Conservation (phyloP, 92 coral and sea anemone species). For the Montipora capitata region DNA sequence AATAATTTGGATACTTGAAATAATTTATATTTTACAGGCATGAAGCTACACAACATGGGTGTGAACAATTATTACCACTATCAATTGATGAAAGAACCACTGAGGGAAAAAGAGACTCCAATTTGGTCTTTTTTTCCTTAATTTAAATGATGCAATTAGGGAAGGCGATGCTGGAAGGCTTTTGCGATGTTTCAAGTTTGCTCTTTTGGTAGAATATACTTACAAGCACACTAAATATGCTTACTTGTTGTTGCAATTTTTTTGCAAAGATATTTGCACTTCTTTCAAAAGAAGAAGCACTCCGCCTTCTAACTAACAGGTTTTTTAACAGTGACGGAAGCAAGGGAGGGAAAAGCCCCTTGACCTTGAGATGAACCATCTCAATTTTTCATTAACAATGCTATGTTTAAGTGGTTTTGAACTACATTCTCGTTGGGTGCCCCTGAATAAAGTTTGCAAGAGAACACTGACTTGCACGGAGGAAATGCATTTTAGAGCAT, state of each 20-base stretch:
- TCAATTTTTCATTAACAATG: too few relatives aligned
- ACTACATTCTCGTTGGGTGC: too few relatives aligned
- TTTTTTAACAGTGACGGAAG: background rate
- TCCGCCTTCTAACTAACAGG: background rate
- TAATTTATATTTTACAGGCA: background rate
- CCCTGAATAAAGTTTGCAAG: too few relatives aligned
- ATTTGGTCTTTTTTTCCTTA: slow-evolving; percentile 20
- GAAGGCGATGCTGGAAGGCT: slow-evolving; percentile 29
- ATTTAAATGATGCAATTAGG: slow-evolving; percentile 26
- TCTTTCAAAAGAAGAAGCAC: background rate
- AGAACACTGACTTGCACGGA: too few relatives aligned
- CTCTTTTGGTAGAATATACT: background rate
- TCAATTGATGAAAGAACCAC: background rate
- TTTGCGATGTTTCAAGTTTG: background rate
- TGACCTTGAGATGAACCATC: too few relatives aligned
- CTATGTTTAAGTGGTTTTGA: too few relatives aligned
- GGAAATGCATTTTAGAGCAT: too few relatives aligned
- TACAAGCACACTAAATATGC: background rate
- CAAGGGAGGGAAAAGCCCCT: background rate
- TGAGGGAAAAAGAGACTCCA: slow-evolving; percentile 9
- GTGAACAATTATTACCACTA: background rate
- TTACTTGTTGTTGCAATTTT: background rate
- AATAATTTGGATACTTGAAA: too few relatives aligned
- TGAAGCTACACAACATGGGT: background rate
- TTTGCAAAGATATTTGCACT: background rate